Base-by-base conservation (phyloP, 2,888 invertebrate species). In the Orthosia cruda region DNA sequence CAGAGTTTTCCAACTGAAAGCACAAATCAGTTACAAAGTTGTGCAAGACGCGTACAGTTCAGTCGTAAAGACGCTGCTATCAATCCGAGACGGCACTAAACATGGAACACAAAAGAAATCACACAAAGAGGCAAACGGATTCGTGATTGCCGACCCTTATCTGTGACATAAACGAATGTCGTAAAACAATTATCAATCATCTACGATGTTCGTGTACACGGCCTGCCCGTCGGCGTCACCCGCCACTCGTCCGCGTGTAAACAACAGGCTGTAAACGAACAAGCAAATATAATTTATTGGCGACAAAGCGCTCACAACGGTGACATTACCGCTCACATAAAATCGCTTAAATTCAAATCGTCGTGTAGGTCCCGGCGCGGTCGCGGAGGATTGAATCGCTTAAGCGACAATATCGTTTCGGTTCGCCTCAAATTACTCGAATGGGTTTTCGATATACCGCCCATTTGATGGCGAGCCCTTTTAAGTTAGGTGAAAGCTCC, bases 391-490 rank as follows among this genome's bases (percentile, higher is more conserved):
- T 95, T 94, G 94, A 95, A 95, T 93, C 95, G 94, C 93, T 95
- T 93, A 93, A 91, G 93, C 93, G 94, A 93, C 93, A 93, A 93
- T 93, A 93, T 94, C 93, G 92, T 92, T 93, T 92, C 91, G 93
- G 93, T 91, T 93, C 91, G 90, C 95, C 95, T 93, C 95, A 95
- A 95, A 95, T 95, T 95, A 95, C 95, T 90, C 87, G 90, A 94
- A 95, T 95, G 92, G 93, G 91, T 94, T 95, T 94, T 93, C 95
- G 93, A 96, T 95, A 94, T 92, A 95, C 93, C 93, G 90, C 92
- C 91, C 91, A 92, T 94, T 94, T 90, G 84, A 89, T 84, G 88
- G 87, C 79, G 88, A 91, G 89, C 91, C 93, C 93, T 93, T 93
- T 93, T 92, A 92, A 92, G 89, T 91, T 91, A 89, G 89, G 88